phyloP scores from a whole-genome alignment of 53 echinoderm and acorn worm species.

The Apostichopus leukothele region DNA sequence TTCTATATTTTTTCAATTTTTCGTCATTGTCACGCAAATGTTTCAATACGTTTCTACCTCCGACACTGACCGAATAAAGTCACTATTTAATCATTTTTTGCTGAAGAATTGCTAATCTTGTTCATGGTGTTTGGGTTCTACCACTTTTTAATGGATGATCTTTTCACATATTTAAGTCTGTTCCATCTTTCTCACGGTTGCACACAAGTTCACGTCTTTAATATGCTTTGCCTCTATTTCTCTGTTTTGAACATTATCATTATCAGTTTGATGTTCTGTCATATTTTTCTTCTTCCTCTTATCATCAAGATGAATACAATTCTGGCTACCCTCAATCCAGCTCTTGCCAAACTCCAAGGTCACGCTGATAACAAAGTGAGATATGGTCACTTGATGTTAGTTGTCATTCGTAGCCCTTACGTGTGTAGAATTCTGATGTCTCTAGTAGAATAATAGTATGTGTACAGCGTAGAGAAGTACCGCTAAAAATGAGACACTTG shows the following conservation, averaged over 20 bases:
- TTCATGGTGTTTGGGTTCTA: too few relatives aligned
- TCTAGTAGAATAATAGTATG: not conserved
- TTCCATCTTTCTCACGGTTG: not conserved
- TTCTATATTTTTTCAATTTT: too few relatives aligned
- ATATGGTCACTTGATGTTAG: not conserved
- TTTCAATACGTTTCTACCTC: too few relatives aligned
- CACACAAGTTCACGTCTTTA: not conserved
- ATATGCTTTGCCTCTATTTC: not conserved
- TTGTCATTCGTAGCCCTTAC: not conserved
- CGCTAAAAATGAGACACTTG: too few relatives aligned
- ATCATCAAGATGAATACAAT: constrained; percentile 86
- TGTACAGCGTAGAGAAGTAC: too few relatives aligned
- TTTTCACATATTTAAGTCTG: not conserved
- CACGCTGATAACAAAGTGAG: constrained; percentile 88
- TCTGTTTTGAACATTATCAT: not conserved
- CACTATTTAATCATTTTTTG: too few relatives aligned
- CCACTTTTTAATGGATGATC: too few relatives aligned
- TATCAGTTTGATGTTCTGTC: not conserved
- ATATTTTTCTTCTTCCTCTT: constrained; percentile 19
- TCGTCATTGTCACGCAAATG: too few relatives aligned
- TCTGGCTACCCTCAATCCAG: constrained; percentile 92
- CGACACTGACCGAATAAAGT: too few relatives aligned
- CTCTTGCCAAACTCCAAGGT: constrained; percentile 92
- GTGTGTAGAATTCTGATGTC: not conserved
- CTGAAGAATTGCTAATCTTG: too few relatives aligned